A percentile compares a stretch with the other conserved stretches of the same genome.
These are phyloP conservation scores for Trinorchestia longiramus DNA, from an alignment of 1,140 invertebrate genomes.

Conservation along the genomic window DNA sequence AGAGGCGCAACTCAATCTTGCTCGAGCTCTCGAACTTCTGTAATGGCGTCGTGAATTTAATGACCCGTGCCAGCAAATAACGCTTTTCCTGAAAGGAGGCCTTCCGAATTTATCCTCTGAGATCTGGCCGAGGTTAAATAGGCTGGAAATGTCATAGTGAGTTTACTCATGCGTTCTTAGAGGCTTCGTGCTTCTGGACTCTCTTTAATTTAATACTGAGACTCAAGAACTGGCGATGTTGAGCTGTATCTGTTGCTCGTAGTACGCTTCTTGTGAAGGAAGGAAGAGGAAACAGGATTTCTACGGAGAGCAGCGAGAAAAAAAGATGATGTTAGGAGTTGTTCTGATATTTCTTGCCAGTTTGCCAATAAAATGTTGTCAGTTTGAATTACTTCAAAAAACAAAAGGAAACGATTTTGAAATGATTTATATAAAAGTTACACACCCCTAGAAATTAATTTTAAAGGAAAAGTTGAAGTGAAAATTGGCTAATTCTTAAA, in stretches of 20 bases:
- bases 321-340: too few species aligned
- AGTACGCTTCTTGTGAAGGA: too few species aligned
- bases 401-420: too few species aligned
- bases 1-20: not conserved
- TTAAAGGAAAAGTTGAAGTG: too few species aligned
- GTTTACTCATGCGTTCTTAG: not conserved
- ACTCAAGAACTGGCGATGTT: not conserved
- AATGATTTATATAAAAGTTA: too few species aligned
- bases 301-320: too few species aligned
- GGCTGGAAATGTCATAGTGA: slow-evolving; percentile 34
- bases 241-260: not conserved
- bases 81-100: not conserved
- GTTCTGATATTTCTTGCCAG: too few species aligned
- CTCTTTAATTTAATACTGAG: not conserved
- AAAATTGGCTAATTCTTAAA: too few species aligned
- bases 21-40: not conserved
- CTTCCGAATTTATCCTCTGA: slow-evolving; percentile 10
- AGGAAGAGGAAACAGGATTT: too few species aligned
- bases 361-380: too few species aligned
- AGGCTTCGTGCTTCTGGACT: not conserved
- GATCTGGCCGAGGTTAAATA: slow-evolving; percentile 13
- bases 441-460: too few species aligned
- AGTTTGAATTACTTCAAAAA: too few species aligned
- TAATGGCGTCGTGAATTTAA: slow-evolving; percentile 30
- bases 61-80: slow-evolving; percentile 19